Percentiles rank a stretch among this genome's conserved stretches.
Conservation (phyloP, 2,888 invertebrate genomes). For the Drosophila limbata region DNA sequence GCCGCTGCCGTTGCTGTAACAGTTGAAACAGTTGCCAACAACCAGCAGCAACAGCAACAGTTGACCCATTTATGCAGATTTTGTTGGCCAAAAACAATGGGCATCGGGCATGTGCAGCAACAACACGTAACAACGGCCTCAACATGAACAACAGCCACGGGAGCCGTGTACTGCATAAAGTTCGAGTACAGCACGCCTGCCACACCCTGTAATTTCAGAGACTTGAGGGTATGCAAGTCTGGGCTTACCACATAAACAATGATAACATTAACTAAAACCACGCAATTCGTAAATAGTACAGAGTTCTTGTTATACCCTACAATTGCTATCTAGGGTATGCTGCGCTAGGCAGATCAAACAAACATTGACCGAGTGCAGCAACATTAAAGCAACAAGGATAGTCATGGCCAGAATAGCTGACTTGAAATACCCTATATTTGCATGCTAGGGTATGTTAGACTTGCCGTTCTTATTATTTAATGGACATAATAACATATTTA, state of each 20-base stretch:
- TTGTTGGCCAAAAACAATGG: conserved; percentile 41
- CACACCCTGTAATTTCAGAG: conserved; percentile 32
- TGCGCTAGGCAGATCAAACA: too few relatives aligned
- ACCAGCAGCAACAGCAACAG: conserved; percentile 22
- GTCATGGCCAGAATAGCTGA: neutral
- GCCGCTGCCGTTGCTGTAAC: conserved; percentile 5
- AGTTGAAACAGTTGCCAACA: conserved; percentile 11
- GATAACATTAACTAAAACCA: too few relatives aligned
- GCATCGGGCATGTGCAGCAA: conserved; percentile 60
- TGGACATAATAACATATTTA: too few relatives aligned
- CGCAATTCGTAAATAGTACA: too few relatives aligned
- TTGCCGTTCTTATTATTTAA: too few relatives aligned
- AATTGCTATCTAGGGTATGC: neutral
- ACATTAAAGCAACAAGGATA: too few relatives aligned
- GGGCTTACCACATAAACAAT: neutral
- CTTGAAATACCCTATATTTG: too few relatives aligned
- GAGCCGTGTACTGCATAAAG: conserved; percentile 62
- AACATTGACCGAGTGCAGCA: too few relatives aligned
- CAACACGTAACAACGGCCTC: conserved; percentile 28
- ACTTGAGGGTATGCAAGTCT: neutral
- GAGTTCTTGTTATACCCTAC: neutral
- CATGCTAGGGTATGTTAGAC: neutral
- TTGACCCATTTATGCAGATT: conserved; percentile 81
- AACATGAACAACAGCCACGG: conserved; percentile 40
- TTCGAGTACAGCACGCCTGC: conserved; percentile 62